phyloP scores from a whole-genome alignment of 2,113 vertebrate species.

The Podilymbus podiceps region DNA sequence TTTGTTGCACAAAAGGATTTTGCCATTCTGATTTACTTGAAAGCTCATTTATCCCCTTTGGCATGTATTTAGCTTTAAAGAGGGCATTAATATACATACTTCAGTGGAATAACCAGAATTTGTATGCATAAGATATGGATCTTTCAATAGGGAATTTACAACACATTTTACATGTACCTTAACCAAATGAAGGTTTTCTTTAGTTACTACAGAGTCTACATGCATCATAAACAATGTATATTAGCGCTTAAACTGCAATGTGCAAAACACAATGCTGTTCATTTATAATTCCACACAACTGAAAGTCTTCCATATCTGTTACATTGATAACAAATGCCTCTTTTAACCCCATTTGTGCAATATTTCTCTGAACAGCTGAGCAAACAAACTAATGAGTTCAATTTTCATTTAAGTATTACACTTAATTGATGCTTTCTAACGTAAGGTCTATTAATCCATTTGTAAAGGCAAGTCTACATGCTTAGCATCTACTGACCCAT shows the following conservation, averaged over 20 bases:
- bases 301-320: constrained; percentile 32
- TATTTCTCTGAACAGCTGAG: constrained; percentile 66
- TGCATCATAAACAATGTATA: not conserved
- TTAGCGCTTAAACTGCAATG: not conserved
- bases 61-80: not conserved
- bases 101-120: not conserved
- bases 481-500: not conserved
- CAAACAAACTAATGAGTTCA: constrained; percentile 64
- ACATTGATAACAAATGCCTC: constrained; percentile 22
- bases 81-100: not conserved
- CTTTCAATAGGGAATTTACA: not conserved
- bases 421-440: constrained; percentile 57
- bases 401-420: constrained; percentile 65
- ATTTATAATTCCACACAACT: constrained; percentile 24
- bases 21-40: not conserved
- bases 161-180: not conserved
- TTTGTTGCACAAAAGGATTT: not conserved
- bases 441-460: constrained; percentile 27
- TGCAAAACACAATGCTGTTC: not conserved
- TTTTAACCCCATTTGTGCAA: constrained; percentile 48
- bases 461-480: not conserved
- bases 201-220: not conserved
- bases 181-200: not conserved
- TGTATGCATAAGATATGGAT: not conserved
- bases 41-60: not conserved